phyloP scores from a whole-genome alignment of 2,797 vertebrate species.

The Bradypodion pumilum region DNA sequence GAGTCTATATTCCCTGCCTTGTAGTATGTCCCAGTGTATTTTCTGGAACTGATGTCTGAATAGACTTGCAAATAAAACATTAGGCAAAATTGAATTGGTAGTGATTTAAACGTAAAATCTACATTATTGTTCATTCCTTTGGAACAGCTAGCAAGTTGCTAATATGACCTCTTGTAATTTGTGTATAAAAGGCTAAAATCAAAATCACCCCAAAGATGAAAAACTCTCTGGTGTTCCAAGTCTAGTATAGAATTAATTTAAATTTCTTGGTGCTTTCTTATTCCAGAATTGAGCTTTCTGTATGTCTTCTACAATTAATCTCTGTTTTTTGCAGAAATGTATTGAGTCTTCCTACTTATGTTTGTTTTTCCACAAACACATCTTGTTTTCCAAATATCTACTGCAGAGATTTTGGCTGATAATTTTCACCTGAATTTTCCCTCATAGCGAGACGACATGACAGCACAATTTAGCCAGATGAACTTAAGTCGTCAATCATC shows the following conservation, averaged over 20 bases:
- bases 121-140: not conserved
- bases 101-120: not conserved
- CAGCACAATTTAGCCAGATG: slow-evolving; percentile 87
- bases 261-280: slow-evolving; percentile 6
- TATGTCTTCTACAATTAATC: slow-evolving; percentile 16
- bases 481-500: slow-evolving; percentile 86
- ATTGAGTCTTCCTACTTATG: not conserved
- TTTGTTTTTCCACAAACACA: not conserved
- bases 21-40: not conserved
- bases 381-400: slow-evolving; percentile 25
- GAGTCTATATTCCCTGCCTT: not conserved
- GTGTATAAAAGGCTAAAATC: too few relatives aligned
- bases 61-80: not conserved
- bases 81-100: not conserved
- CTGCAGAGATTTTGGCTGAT: slow-evolving; percentile 18
- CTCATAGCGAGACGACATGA: slow-evolving; percentile 88
- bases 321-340: slow-evolving; percentile 3
- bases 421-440: slow-evolving; percentile 42
- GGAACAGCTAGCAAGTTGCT: not conserved
- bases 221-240: not conserved
- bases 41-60: not conserved
- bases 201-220: not conserved
- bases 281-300: not conserved
- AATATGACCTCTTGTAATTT: not conserved
- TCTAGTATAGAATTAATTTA: not conserved